phyloP scores from a whole-genome alignment of 1,140 invertebrate genomes.

The Drosophila navojoa region DNA sequence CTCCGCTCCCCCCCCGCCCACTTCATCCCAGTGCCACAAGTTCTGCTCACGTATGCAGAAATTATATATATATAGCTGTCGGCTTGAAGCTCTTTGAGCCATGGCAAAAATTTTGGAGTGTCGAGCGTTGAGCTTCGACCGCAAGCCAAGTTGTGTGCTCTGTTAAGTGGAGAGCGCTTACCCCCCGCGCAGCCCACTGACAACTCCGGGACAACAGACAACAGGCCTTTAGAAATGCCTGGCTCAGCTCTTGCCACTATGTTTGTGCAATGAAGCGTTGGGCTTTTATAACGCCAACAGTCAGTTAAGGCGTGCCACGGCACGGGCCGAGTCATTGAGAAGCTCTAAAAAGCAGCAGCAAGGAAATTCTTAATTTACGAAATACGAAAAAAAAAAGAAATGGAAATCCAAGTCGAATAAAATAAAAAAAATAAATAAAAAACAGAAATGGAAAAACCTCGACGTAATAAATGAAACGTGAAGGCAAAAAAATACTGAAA shows the following conservation, averaged over 20 bases:
- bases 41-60: slow-evolving; percentile 68
- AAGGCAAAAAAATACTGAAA: slow-evolving; percentile 54
- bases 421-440: slow-evolving; percentile 11
- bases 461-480: slow-evolving; percentile 75
- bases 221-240: slow-evolving; percentile 67
- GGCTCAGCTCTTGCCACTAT: slow-evolving; percentile 62
- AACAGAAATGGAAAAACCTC: slow-evolving; percentile 48
- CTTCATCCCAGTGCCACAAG: slow-evolving; percentile 22
- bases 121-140: slow-evolving; percentile 44
- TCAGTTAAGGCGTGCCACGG: slow-evolving; percentile 46
- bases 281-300: slow-evolving; percentile 79
- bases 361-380: slow-evolving; percentile 76
- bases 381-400: slow-evolving; percentile 36
- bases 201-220: slow-evolving; percentile 14
- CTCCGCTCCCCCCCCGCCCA: background rate
- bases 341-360: slow-evolving; percentile 69
- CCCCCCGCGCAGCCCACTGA: background rate
- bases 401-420: slow-evolving; percentile 13
- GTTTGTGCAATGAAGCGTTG: slow-evolving; percentile 79
- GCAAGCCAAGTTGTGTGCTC: slow-evolving; percentile 68
- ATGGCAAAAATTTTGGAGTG: slow-evolving; percentile 37
- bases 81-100: slow-evolving; percentile 25
- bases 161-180: slow-evolving; percentile 58
- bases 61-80: slow-evolving; percentile 55
- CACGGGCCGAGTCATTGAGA: slow-evolving; percentile 58